Conservation (phyloP, 2,797 vertebrate genomes). For the Schizothorax lantsangensis region DNA sequence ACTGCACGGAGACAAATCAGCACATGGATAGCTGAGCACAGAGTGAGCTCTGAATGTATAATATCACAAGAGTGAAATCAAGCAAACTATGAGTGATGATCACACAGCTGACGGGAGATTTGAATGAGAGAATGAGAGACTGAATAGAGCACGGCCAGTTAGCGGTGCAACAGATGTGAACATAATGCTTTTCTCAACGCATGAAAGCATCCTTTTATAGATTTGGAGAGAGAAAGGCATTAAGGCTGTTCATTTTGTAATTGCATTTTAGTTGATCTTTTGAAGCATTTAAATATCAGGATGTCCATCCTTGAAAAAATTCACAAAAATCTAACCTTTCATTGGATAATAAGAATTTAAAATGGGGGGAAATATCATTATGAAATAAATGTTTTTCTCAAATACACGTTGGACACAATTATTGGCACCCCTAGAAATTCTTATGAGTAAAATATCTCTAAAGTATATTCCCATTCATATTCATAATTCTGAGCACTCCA, state of each 20-base stretch:
- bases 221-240: not conserved
- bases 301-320: not conserved
- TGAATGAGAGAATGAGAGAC: slow-evolving; percentile 13
- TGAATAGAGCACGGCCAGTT: not conserved
- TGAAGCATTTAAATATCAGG: not conserved
- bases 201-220: slow-evolving; percentile 19
- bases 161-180: not conserved
- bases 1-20: slow-evolving; percentile 15
- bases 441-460: too few relatives aligned
- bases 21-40: slow-evolving; percentile 20
- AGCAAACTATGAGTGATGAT: slow-evolving; percentile 33
- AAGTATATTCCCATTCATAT: too few relatives aligned
- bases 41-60: slow-evolving; percentile 12
- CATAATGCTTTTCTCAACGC: not conserved
- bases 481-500: too few relatives aligned
- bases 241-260: not conserved
- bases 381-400: too few relatives aligned
- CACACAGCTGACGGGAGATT: slow-evolving; percentile 25
- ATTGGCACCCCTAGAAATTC: too few relatives aligned
- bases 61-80: slow-evolving; percentile 29
- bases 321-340: too few relatives aligned
- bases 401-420: too few relatives aligned
- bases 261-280: not conserved
- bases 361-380: too few relatives aligned
- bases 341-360: too few relatives aligned